A percentile compares a stretch with the other conserved stretches of the same genome.
These are phyloP conservation scores for Tympanoctomys barrerae DNA, from an alignment of 2,797 vertebrate species.

Conservation along the genomic window DNA sequence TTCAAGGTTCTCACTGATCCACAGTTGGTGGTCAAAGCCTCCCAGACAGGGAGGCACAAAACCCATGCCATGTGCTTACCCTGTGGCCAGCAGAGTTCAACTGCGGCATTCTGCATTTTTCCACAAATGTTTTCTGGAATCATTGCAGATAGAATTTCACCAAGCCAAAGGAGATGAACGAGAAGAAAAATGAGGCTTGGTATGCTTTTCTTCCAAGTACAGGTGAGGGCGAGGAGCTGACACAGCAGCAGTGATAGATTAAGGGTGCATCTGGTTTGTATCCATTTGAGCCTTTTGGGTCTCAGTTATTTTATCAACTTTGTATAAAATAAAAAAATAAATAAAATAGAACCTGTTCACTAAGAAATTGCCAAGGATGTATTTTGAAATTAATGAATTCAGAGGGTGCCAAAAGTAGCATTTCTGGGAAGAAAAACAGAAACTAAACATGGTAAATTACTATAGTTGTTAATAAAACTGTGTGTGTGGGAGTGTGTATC, in stretches of 20 bases:
- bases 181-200: slow-evolving; percentile 25
- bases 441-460: slow-evolving; percentile 11
- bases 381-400: slow-evolving; percentile 65
- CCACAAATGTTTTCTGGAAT: slow-evolving; percentile 75
- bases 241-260: slow-evolving; percentile 28
- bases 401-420: slow-evolving; percentile 32
- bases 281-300: slow-evolving; percentile 43
- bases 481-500: neutral
- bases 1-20: neutral
- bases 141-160: slow-evolving; percentile 54
- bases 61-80: neutral
- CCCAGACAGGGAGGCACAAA: neutral
- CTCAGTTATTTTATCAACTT: slow-evolving; percentile 71
- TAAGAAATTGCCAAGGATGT: slow-evolving; percentile 65
- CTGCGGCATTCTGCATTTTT: slow-evolving; percentile 28
- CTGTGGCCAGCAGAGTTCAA: slow-evolving; percentile 14
- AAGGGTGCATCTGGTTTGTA: slow-evolving; percentile 51
- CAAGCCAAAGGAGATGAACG: slow-evolving; percentile 70
- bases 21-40: neutral
- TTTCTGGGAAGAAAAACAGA: slow-evolving; percentile 34
- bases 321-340: slow-evolving; percentile 47
- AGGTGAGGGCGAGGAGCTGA: slow-evolving; percentile 31
- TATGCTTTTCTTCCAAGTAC: neutral
- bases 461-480: slow-evolving; percentile 40
- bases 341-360: slow-evolving; percentile 64